These are phyloP conservation scores for Nemopilema nomurai DNA, from an alignment of 30 jellyfish, hydroid and myxozoan genomes.

Conservation along the genomic window DNA sequence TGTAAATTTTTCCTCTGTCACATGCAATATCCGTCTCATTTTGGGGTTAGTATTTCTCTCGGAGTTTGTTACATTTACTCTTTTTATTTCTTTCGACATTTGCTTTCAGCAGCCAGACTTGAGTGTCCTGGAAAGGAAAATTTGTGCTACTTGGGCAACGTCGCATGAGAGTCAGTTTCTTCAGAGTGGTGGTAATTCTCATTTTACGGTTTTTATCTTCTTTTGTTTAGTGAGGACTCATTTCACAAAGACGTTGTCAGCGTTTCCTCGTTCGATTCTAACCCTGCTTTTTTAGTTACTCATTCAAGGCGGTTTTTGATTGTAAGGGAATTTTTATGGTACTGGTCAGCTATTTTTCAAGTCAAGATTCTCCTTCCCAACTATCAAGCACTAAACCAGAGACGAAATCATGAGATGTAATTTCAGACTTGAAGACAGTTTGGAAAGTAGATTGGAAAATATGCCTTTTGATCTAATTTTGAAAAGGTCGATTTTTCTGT, in stretches of 20 bases:
- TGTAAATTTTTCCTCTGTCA: no score
- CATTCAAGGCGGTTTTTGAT: no score
- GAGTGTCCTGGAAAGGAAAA: constrained; percentile 65
- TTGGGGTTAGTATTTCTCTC: no score
- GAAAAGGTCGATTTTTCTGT: constrained; percentile 30
- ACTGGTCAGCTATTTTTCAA: no score
- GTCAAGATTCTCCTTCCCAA: no score
- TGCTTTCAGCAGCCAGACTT: constrained; percentile 35
- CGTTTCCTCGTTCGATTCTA: background rate
- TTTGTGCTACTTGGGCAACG: constrained; percentile 38
- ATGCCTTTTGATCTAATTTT: background rate
- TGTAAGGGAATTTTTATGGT: no score
- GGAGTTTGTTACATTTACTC: no score
- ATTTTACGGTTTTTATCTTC: background rate
- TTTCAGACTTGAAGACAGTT: no score
- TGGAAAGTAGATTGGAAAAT: background rate
- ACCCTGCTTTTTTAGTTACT: no score
- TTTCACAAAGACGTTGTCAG: background rate
- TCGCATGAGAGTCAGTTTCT: constrained; percentile 22
- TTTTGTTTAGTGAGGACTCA: background rate
- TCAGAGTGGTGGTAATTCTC: constrained; percentile 23
- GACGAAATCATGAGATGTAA: no score
- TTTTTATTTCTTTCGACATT: background rate
- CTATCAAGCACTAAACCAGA: no score
- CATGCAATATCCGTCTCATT: no score